Evolutionary conservation across 2,888 invertebrate species (phyloP), one percentile per base, ranked within the genome.

Genomic region (Drosophila greeni): DNA sequence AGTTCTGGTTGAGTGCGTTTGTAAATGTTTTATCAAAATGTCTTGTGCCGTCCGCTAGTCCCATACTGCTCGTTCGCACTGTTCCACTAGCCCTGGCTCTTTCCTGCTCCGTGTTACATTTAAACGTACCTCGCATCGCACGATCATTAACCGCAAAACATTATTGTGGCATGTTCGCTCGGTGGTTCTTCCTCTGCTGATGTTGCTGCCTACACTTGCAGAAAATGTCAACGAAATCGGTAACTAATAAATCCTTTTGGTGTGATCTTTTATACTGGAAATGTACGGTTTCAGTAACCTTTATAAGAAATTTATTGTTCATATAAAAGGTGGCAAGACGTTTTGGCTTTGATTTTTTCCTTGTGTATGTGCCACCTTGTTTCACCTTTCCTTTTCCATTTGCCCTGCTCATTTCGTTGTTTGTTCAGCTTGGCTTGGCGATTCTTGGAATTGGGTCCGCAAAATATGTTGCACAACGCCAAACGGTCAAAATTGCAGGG

Each of bases 121-220:
- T 82, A 80, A 66, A 55, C 69, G 70, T 43, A 43, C 69, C 70
- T 77, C 84, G 82, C 82, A 61, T 52, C 47, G 52, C 51, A 84
- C 84, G 85, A 86, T 86, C 86, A 86, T 86, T 86, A 86, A 86
- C 86, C 86, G 86, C 85, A 82, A 77, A 85, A 86, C 86, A 86
- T 75, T 82, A 74, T 76, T 76, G 78, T 73, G 81, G 83, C 67
- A 67, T 67, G 67, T 67, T 67, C 26, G 67, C 49, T 66, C 29
- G 55, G 43, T 62, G 43, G 62, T 51, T 62, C 62, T 36, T 33
- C 24, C 36, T 51, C 49, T 31, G 39, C 24, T 23, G 47, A 36
- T 53, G 37, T 37, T 49, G 29, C 42, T 55, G n/a, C 23, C 16
- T 23, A 31, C 58, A 39, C 59, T 58, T 20, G 3, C 6, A 18